Evolutionary conservation across 2,888 invertebrate species (phyloP).

Genomic region (Pilophorus perplexus): DNA sequence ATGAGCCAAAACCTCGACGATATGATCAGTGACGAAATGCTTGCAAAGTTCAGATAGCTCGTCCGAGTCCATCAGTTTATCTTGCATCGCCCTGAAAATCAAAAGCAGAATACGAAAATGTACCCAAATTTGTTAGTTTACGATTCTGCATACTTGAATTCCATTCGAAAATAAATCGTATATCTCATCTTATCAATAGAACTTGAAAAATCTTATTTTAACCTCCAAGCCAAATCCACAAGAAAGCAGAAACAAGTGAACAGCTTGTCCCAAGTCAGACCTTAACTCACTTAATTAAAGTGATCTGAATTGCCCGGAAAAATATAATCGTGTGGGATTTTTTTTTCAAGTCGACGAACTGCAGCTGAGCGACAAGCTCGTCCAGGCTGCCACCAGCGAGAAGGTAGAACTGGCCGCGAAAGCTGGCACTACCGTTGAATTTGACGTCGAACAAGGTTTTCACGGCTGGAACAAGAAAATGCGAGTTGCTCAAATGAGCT

Average conservation of each 20-base stretch:
- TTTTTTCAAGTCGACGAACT: slow-evolving; percentile 33
- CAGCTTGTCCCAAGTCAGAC: too few relatives aligned
- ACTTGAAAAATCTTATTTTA: too few relatives aligned
- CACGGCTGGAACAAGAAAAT: slow-evolving; percentile 38
- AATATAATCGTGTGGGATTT: slow-evolving; percentile 37
- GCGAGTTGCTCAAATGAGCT: not conserved
- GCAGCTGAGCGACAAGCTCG: slow-evolving; percentile 38
- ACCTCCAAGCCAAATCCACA: too few relatives aligned
- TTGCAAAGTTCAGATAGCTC: slow-evolving; percentile 40
- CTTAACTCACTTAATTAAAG: slow-evolving; percentile 44
- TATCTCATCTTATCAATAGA: too few relatives aligned
- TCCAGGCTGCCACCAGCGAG: slow-evolving; percentile 39
- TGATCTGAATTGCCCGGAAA: slow-evolving; percentile 41
- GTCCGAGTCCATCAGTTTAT: slow-evolving; percentile 22
- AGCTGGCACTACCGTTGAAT: slow-evolving; percentile 3
- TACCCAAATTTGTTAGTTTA: too few relatives aligned
- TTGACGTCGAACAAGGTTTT: slow-evolving; percentile 34
- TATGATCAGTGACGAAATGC: slow-evolving; percentile 39
- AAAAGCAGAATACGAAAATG: too few relatives aligned
- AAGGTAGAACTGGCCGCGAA: slow-evolving; percentile 34
- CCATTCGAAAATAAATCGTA: too few relatives aligned
- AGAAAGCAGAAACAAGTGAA: too few relatives aligned
- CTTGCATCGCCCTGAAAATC: slow-evolving; percentile 13
- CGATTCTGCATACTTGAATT: too few relatives aligned
- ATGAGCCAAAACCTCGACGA: slow-evolving; percentile 30